phyloP scores from a whole-genome alignment of 37 sponge, comb jelly and placozoan genomes.

The Halisarca cf. caerulea region DNA sequence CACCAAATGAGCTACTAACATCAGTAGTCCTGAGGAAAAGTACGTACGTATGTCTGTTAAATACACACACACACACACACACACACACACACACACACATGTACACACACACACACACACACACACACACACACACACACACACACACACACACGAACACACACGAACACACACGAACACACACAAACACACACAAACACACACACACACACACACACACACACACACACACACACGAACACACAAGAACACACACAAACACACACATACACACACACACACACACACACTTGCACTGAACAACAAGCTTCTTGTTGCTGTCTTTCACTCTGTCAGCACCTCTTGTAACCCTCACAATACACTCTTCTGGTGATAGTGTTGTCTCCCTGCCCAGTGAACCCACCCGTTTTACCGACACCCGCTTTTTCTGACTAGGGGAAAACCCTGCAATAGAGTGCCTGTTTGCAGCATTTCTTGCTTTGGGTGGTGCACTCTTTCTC shows the following conservation, averaged over 20 bases:
- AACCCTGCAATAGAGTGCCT: neutral
- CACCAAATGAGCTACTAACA: constrained; percentile 28
- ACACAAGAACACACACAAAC: constrained; percentile 1
- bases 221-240: neutral
- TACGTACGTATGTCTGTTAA: too few relatives aligned
- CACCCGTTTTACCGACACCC: constrained; percentile 21
- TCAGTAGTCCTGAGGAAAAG: neutral
- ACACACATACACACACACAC: neutral
- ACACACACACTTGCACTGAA: constrained; percentile 21
- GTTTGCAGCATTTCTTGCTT: neutral
- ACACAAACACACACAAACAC: neutral
- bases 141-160: constrained; percentile 1
- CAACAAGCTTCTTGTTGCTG: constrained; percentile 25
- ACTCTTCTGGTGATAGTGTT: constrained; percentile 10
- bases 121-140: constrained; percentile 16
- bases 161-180: neutral
- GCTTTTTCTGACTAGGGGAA: neutral
- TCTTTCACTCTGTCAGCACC: constrained; percentile 32
- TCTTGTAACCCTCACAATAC: neutral
- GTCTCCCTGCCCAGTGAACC: constrained; percentile 16
- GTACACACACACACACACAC: constrained; percentile 7
- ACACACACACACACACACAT: constrained; percentile 10
- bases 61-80: constrained; percentile 11
- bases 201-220: constrained; percentile 18
- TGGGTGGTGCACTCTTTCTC: too few relatives aligned